Evolutionary conservation across 2,797 vertebrate species (phyloP).

Genomic region (Eupleurogrammus muticus): DNA sequence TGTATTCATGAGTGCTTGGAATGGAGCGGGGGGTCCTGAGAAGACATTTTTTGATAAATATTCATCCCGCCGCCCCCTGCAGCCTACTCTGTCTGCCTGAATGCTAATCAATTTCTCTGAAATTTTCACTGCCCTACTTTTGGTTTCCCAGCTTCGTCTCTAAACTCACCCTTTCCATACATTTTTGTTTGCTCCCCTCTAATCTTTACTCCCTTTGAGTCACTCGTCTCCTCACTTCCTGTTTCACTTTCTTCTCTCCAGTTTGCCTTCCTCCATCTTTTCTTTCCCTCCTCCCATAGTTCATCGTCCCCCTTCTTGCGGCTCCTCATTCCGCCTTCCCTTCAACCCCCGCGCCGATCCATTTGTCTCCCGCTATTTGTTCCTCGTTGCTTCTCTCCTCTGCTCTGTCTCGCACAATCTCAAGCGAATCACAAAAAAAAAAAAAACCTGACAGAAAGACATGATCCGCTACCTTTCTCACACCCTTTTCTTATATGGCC

Average conservation of each 20-base stretch:
- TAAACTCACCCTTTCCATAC: slow-evolving; percentile 21
- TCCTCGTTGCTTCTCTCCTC: neutral
- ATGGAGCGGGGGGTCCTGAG: slow-evolving; percentile 33
- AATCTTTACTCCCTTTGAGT: neutral
- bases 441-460: slow-evolving; percentile 24
- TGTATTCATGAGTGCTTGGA: no score
- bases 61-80: slow-evolving; percentile 65
- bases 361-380: neutral
- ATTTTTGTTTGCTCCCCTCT: neutral
- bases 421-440: no score
- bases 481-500: slow-evolving; percentile 30
- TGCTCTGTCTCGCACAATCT: slow-evolving; percentile 14
- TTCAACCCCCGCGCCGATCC: slow-evolving; percentile 1
- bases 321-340: slow-evolving; percentile 2
- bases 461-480: slow-evolving; percentile 55
- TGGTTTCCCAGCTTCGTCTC: slow-evolving; percentile 47
- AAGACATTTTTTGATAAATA: slow-evolving; percentile 76
- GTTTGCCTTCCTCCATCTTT: neutral
- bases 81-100: slow-evolving; percentile 74
- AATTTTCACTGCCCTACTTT: slow-evolving; percentile 77
- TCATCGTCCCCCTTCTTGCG: slow-evolving; percentile 7
- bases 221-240: neutral
- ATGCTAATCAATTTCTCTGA: slow-evolving; percentile 82
- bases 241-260: neutral
- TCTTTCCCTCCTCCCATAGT: neutral